phyloP scores from a whole-genome alignment of 2,797 vertebrate species.

The Sebastes matsubarae region DNA sequence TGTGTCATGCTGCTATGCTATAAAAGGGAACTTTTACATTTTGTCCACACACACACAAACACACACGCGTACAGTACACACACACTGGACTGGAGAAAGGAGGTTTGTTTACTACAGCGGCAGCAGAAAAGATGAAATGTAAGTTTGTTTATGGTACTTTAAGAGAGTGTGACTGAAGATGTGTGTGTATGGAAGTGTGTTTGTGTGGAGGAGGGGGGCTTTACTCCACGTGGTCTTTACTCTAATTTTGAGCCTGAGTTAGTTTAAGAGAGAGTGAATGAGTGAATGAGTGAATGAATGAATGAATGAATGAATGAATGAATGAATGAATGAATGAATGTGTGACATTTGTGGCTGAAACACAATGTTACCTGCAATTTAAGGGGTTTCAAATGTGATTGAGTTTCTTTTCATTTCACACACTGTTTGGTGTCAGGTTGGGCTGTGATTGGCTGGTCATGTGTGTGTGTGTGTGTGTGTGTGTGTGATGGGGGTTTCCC shows the following conservation, averaged over 20 bases:
- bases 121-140: conserved; percentile 69
- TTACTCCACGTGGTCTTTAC: conserved; percentile 41
- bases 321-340: not conserved
- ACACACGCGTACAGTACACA: conserved; percentile 49
- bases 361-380: not conserved
- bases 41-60: conserved; percentile 73
- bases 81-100: conserved; percentile 47
- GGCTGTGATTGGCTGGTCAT: conserved; percentile 36
- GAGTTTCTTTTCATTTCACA: not conserved
- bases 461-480: not conserved
- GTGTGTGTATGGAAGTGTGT: conserved; percentile 13
- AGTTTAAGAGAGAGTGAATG: not conserved
- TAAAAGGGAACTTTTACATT: conserved; percentile 83
- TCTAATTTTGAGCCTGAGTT: conserved; percentile 10
- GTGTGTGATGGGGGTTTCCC: conserved; percentile 28
- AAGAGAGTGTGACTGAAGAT: not conserved
- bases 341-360: not conserved
- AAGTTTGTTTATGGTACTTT: conserved; percentile 61
- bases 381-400: not conserved
- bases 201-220: not conserved
- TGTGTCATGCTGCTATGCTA: conserved; percentile 80
- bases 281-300: not conserved
- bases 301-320: not conserved
- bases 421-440: conserved; percentile 15
- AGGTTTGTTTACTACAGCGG: conserved; percentile 61